Evolutionary conservation across 1,140 invertebrate genomes (phyloP).

Genomic region (Neotoxoptera formosana): DNA sequence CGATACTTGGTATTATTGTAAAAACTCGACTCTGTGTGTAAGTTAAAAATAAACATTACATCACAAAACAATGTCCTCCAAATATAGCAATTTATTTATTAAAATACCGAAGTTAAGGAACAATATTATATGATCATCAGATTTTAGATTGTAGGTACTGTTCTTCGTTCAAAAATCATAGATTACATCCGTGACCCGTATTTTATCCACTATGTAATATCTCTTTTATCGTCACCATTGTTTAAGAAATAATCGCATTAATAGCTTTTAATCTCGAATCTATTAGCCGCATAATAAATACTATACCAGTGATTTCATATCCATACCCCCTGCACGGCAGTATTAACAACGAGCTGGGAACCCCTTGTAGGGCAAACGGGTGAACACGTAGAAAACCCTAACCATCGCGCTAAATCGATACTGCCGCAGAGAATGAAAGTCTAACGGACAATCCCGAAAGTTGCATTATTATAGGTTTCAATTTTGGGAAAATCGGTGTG

Average conservation of each 20-base stretch:
- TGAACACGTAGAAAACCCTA: background rate
- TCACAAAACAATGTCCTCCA: background rate
- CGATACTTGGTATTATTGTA: background rate
- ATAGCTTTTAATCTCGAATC: background rate
- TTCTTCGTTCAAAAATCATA: background rate
- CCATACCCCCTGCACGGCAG: background rate
- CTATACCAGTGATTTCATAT: background rate
- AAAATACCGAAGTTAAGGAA: background rate
- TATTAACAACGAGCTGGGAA: background rate
- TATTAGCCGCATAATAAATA: background rate
- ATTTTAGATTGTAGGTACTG: background rate
- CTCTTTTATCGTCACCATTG: background rate
- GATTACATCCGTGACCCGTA: background rate
- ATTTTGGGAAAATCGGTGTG: background rate
- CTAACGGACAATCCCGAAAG: background rate
- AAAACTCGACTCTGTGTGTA: background rate
- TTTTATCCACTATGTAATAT: background rate
- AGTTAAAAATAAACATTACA: background rate
- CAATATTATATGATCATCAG: background rate
- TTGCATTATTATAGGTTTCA: background rate
- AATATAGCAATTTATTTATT: background rate
- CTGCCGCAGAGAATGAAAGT: background rate
- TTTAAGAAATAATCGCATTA: background rate
- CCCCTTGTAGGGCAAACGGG: slow-evolving; percentile 5
- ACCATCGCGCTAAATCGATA: background rate